A percentile compares a stretch with the other conserved stretches of the same genome.
phyloP scores from a whole-genome alignment of 64 coral and sea anemone species.

The Acropora yongei region DNA sequence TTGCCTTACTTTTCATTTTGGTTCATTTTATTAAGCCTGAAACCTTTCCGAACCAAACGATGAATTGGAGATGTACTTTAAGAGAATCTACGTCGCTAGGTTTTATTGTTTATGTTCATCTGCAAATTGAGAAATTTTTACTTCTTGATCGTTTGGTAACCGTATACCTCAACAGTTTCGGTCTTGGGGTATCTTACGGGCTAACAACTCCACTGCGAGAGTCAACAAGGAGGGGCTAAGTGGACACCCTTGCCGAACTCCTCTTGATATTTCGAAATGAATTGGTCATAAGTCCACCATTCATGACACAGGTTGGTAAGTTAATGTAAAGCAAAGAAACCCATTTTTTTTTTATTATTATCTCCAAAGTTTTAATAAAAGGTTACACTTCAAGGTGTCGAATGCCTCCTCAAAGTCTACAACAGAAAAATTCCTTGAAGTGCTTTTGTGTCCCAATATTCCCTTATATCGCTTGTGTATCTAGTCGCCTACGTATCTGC shows the following conservation, averaged over 20 bases:
- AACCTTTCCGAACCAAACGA: background rate
- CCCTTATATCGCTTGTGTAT: slow-evolving; percentile 16
- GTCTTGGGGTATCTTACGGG: background rate
- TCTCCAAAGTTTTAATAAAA: slow-evolving; percentile 21
- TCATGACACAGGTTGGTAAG: background rate
- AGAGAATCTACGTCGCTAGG: background rate
- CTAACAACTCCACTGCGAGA: background rate
- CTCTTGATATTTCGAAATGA: slow-evolving; percentile 15
- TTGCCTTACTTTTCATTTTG: background rate
- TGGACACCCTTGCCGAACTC: no score
- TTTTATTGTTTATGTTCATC: background rate
- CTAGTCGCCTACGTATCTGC: no score
- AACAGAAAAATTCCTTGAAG: slow-evolving; percentile 11
- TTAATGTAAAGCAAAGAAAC: slow-evolving; percentile 5
- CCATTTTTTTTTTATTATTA: background rate
- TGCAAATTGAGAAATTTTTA: slow-evolving; percentile 2
- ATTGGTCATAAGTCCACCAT: slow-evolving; percentile 4
- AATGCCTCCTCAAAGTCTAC: slow-evolving; percentile 55
- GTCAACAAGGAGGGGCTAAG: background rate
- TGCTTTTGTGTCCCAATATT: slow-evolving; percentile 4
- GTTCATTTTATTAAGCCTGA: background rate
- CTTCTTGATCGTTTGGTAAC: background rate
- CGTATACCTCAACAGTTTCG: background rate
- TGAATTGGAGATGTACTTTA: background rate
- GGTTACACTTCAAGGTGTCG: slow-evolving; percentile 25